Evolutionary conservation across 2,113 vertebrate species (phyloP), one percentile per base, ranked within the genome.

Genomic region (Channa maculata): DNA sequence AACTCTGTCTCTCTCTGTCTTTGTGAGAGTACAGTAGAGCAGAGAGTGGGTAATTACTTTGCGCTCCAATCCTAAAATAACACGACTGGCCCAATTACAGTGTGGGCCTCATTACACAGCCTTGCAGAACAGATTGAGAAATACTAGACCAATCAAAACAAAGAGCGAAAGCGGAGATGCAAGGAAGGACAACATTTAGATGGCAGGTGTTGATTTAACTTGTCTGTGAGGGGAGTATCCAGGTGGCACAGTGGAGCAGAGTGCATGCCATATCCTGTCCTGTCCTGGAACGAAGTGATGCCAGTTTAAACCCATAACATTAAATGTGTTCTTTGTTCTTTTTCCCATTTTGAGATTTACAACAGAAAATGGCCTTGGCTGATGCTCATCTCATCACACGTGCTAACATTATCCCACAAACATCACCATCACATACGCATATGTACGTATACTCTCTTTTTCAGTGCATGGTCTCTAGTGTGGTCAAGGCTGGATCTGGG

Each of bases 21-120:
- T 55, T 61, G 59, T 73, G 67, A 65, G 39, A 79, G 69, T 77
- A 77, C 69, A 82, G 82, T 85, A 83, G 44, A 83, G 82, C 65
- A 69, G 70, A 69, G 75, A 68, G 77, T 76, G 75, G 82, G 88
- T 87, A 90, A 90, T 91, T 90, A 92, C 86, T 90, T 74, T 80
- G 79, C 37, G 75, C 87, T 88, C 55, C 78, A 90, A 80, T 83
- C 89, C 82, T 89, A 91, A 92, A 93, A 91, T 91, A 93, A 91
- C 88, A 89, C 48, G 65, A 86, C 83, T 92, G 90, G 80, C 87
- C 87, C 89, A 92, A 91, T 93, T 91, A 91, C 83, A 91, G 75
- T 67, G 59, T 84, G 86, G 83, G 66, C 90, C 86, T 92, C 85
- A 82, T 89, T 88, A 92, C 75, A 79, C 81, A 81, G 84, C 76